Conservation (phyloP, 2,797 vertebrate species). For the Pangasius macronema region DNA sequence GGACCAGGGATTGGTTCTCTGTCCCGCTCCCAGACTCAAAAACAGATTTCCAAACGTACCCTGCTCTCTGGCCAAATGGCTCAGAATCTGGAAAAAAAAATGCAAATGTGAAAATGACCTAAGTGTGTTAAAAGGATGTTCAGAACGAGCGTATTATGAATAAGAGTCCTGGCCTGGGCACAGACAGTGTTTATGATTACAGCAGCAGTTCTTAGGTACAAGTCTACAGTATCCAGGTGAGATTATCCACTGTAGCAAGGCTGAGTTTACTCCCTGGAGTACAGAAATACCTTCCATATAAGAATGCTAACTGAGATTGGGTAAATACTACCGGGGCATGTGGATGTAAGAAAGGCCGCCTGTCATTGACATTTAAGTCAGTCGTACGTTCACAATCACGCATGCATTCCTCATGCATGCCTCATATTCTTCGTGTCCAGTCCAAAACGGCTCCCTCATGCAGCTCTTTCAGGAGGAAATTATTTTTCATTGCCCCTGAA, state of each 20-base stretch:
- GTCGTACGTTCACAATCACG: conserved; percentile 65
- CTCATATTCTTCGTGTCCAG: conserved; percentile 66
- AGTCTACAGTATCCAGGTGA: neutral
- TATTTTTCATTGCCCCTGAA: conserved; percentile 77
- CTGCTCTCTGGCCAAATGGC: conserved; percentile 14
- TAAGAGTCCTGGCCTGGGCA: neutral
- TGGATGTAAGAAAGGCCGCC: conserved; percentile 63
- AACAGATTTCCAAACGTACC: conserved; percentile 8
- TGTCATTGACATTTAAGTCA: conserved; percentile 76
- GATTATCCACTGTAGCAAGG: neutral
- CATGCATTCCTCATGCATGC: conserved; percentile 71
- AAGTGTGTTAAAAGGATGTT: conserved; percentile 16
- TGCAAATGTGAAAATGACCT: conserved; percentile 24
- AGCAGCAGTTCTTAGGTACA: neutral
- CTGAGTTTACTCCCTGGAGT: conserved; percentile 15
- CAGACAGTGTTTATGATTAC: neutral
- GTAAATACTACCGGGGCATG: conserved; percentile 67
- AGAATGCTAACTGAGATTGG: conserved; percentile 62
- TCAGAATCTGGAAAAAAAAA: conserved; percentile 17
- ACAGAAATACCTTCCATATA: conserved; percentile 57
- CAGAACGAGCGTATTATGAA: neutral
- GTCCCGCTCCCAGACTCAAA: neutral
- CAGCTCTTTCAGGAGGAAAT: conserved; percentile 76
- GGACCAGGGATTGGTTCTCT: neutral
- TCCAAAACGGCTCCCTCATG: conserved; percentile 66